These are phyloP conservation scores for Danaus melanippus DNA, from an alignment of 1,140 invertebrate genomes.

Conservation along the genomic window DNA sequence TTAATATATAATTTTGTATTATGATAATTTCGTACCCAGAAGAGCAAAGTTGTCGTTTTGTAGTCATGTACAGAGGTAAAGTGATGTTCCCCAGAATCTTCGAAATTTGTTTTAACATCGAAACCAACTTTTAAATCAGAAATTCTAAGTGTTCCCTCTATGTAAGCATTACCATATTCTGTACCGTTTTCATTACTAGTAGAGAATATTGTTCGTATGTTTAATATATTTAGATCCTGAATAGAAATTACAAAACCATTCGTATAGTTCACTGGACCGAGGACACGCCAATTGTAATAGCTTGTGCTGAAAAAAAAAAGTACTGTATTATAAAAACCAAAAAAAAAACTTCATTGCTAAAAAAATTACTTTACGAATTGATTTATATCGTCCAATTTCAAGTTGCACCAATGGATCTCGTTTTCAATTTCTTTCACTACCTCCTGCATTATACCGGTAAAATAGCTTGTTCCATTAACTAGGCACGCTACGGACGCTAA, in stretches of 20 bases:
- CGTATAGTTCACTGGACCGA: constrained; percentile 36
- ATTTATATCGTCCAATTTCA: constrained; percentile 30
- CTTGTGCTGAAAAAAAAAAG: constrained; percentile 10
- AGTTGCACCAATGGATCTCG: constrained; percentile 30
- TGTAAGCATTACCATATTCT: constrained; percentile 1
- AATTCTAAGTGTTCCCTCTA: constrained; percentile 25
- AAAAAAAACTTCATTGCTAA: constrained; percentile 4
- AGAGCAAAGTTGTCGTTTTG: constrained; percentile 9
- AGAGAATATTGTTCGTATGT: constrained; percentile 11
- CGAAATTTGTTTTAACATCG: constrained; percentile 29
- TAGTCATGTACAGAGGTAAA: constrained; percentile 32
- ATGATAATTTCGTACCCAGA: constrained; percentile 24
- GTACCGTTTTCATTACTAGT: constrained; percentile 15
- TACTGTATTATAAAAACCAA: too few relatives aligned
- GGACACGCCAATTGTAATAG: constrained; percentile 29
- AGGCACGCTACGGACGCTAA: constrained; percentile 22
- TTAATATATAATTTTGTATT: neutral
- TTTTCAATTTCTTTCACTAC: constrained; percentile 31
- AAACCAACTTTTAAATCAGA: constrained; percentile 29
- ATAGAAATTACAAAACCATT: constrained; percentile 44
- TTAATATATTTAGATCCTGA: constrained; percentile 30
- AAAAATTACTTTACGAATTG: constrained; percentile 27
- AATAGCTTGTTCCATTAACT: constrained; percentile 21
- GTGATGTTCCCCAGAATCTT: constrained; percentile 11
- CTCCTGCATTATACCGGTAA: constrained; percentile 27